These are phyloP conservation scores for Trissolcus japonicus DNA, from an alignment of 2,888 invertebrate species.

Conservation along the genomic window DNA sequence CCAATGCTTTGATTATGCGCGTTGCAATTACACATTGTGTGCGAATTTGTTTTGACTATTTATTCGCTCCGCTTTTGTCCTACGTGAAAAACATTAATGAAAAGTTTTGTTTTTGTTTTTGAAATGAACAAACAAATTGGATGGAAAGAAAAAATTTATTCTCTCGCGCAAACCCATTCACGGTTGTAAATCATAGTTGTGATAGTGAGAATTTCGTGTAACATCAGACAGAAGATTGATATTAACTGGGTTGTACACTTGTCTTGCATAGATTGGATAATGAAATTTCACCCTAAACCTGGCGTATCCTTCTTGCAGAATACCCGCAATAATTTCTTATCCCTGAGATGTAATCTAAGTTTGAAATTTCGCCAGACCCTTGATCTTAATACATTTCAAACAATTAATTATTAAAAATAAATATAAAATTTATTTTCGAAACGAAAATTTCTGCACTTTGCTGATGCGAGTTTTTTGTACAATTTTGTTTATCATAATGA, in stretches of 20 bases:
- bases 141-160: not conserved
- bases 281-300: slow-evolving; percentile 66
- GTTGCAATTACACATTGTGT: slow-evolving; percentile 32
- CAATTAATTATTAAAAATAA: no score
- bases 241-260: slow-evolving; percentile 10
- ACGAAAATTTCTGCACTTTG: no score
- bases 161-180: no score
- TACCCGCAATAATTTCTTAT: slow-evolving; percentile 39
- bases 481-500: no score
- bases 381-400: no score
- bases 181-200: no score
- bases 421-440: no score
- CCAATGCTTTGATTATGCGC: slow-evolving; percentile 40
- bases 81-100: not conserved
- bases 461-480: no score
- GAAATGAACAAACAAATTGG: no score
- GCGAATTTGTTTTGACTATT: slow-evolving; percentile 2
- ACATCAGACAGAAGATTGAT: not conserved
- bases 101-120: no score
- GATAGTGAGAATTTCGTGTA: not conserved
- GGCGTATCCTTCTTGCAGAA: slow-evolving; percentile 50
- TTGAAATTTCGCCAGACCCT: slow-evolving; percentile 38
- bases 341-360: slow-evolving; percentile 31
- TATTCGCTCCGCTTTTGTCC: not conserved
- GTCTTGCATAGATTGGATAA: slow-evolving; percentile 51